These are phyloP conservation scores for Chouioia cunea DNA, from an alignment of 2,888 invertebrate species.

Conservation along the genomic window DNA sequence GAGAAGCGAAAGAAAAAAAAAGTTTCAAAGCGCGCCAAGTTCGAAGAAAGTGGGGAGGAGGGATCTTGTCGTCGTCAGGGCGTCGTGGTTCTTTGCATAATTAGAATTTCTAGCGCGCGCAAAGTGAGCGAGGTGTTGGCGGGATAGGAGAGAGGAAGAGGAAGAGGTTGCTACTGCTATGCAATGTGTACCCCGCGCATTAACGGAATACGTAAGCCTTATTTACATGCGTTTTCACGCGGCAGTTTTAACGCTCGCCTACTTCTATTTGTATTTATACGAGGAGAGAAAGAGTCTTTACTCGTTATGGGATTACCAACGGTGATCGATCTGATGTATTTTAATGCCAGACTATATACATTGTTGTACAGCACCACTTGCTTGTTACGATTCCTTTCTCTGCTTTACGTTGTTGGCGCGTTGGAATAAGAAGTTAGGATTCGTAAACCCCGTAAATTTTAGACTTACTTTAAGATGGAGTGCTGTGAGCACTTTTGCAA, in stretches of 20 bases:
- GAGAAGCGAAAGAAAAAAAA: background rate
- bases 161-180: slow-evolving; percentile 1
- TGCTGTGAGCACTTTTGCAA: too few species aligned
- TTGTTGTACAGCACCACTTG: too few species aligned
- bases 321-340: too few species aligned
- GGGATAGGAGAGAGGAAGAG: slow-evolving; percentile 13
- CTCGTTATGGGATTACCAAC: too few species aligned
- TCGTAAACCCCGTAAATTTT: too few species aligned
- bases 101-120: slow-evolving; percentile 52
- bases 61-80: slow-evolving; percentile 17
- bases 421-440: too few species aligned
- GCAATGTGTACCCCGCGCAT: slow-evolving; percentile 51
- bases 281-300: too few species aligned
- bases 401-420: too few species aligned
- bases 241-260: slow-evolving; percentile 25
- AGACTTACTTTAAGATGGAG: too few species aligned
- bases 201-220: slow-evolving; percentile 55
- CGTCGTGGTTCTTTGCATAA: slow-evolving; percentile 54
- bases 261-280: slow-evolving; percentile 40
- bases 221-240: slow-evolving; percentile 53
- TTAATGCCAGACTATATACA: too few species aligned
- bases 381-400: too few species aligned
- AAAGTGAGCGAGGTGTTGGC: slow-evolving; percentile 41
- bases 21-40: too few species aligned
- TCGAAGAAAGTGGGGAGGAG: slow-evolving; percentile 19